phyloP scores from a whole-genome alignment of 2,888 invertebrate genomes.

The Periphyllus acericola region DNA sequence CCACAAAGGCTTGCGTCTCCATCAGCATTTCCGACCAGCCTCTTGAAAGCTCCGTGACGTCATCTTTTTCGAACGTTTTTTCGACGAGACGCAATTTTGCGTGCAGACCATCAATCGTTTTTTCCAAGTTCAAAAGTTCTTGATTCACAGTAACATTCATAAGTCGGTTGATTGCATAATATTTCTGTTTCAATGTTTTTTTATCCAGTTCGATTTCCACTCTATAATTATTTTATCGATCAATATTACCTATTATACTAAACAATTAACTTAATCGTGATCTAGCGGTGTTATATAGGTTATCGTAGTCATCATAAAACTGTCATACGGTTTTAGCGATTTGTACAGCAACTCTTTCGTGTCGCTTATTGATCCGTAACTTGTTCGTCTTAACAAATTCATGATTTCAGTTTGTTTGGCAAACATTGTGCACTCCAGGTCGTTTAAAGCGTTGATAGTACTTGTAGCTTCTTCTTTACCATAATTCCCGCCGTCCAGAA shows the following conservation, averaged over 20 bases:
- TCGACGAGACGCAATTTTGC: not conserved
- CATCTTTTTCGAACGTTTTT: not conserved
- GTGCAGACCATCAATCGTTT: not conserved
- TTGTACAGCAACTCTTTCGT: not conserved
- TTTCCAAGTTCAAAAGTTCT: slow-evolving; percentile 32
- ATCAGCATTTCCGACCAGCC: slow-evolving; percentile 21
- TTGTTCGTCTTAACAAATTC: not conserved
- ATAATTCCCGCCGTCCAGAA: slow-evolving; percentile 38
- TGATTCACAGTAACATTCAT: not conserved
- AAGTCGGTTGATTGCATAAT: not conserved
- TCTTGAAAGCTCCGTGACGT: slow-evolving; percentile 3
- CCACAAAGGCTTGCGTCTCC: not conserved
- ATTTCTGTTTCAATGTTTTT: not conserved
- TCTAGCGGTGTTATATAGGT: not conserved
- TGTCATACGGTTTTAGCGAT: slow-evolving; percentile 15
- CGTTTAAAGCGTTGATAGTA: not conserved
- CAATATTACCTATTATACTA: no score
- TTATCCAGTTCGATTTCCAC: not conserved
- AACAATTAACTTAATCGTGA: not conserved
- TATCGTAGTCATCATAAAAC: not conserved
- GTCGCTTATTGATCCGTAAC: not conserved
- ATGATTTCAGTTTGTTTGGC: not conserved
- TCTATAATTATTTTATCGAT: not conserved
- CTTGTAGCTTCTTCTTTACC: not conserved
- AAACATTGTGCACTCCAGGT: not conserved